Evolutionary conservation across 1,140 invertebrate genomes (phyloP).

Genomic region (Drosophila ironensis): DNA sequence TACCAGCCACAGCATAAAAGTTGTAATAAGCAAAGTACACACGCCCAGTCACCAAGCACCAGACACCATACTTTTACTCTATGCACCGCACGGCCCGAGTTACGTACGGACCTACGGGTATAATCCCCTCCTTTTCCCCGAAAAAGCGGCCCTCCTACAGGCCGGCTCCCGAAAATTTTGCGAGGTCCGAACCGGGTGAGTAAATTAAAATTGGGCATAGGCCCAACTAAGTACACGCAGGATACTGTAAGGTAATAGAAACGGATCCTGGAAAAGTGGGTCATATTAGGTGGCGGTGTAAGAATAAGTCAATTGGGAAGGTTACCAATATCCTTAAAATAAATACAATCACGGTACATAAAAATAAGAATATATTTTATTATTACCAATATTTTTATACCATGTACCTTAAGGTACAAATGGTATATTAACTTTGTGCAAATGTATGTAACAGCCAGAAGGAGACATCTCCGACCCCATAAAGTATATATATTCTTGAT

Average conservation of each 20-base stretch:
- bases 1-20: slow-evolving; percentile 28
- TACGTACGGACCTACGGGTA: not conserved
- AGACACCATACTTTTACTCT: not conserved
- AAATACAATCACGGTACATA: too few relatives aligned
- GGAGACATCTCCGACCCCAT: too few relatives aligned
- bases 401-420: too few relatives aligned
- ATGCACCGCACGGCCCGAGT: too few relatives aligned
- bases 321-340: too few relatives aligned
- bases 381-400: too few relatives aligned
- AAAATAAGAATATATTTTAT: too few relatives aligned
- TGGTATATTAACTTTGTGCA: too few relatives aligned
- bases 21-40: slow-evolving; percentile 40
- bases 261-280: not conserved
- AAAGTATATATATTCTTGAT: too few relatives aligned
- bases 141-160: not conserved
- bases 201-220: not conserved
- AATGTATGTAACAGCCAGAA: too few relatives aligned
- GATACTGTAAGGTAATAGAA: not conserved
- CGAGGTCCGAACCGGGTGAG: slow-evolving; percentile 7
- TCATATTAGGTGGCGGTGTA: not conserved
- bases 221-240: not conserved
- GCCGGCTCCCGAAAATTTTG: slow-evolving; percentile 3
- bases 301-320: too few relatives aligned
- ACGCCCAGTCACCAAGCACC: not conserved
- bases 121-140: not conserved